Evolutionary conservation across 2,797 vertebrate species (phyloP), one percentile per base, ranked within the genome.

Genomic region (Allobates femoralis): DNA sequence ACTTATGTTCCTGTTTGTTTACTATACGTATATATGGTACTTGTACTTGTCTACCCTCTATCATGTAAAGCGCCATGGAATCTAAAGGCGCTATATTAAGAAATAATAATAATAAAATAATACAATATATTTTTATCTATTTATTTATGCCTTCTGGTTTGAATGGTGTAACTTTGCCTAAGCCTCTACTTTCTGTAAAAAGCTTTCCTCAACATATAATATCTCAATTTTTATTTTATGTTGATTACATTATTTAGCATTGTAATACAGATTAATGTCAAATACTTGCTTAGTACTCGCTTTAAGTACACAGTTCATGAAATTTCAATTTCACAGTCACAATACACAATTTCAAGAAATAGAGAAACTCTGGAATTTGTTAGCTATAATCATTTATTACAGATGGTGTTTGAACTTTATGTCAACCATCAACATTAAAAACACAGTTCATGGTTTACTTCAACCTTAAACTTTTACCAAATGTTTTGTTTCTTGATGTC

Each of bases 341-440:
- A 50, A 41, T 66, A 81, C 76, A 75, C 56, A 7, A 26, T 64
- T 53, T 69, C 74, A 51, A 53, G 53, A 19, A 79, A 26, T 71
- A 64, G 0, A 69, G 53, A n/a, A 28, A 46, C 26, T 79, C 18
- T 87, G 28, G 53, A 56, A 64, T 79, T 46, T 6, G 26, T 30
- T 53, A 58, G 55, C 32, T 51, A 74, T 78, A 56, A 82, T 87
- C 19, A 79, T 87, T 83, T 87, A 55, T 84, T 83, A 84, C 81
- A 87, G 51, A 87, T 87, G 86, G 81, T 84, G 81, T 73, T 84
- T 87, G 86, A 87, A 87, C 86, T 87, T 84, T 87, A 77, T 80
- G 67, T 87, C 76, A 87, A 84, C 86, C 55, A 84, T 84, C 76
- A 80, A 74, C 81, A 84, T 87, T 84, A 87, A 87, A 87, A 87